These are phyloP conservation scores for Hirtodrosophila confusa DNA, from an alignment of 2,888 invertebrate species.

Conservation along the genomic window DNA sequence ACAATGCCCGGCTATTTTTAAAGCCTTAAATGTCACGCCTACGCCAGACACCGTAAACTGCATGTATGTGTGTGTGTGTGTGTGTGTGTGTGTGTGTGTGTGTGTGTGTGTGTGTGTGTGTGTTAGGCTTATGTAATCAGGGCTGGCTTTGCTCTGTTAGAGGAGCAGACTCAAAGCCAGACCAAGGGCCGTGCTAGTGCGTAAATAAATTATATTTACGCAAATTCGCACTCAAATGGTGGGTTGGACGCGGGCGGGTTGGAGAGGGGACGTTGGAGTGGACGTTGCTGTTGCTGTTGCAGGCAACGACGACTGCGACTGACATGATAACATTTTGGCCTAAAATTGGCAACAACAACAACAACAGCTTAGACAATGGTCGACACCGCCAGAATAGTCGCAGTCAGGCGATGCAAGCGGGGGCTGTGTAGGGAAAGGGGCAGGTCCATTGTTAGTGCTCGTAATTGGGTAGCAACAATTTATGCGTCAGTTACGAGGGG, in stretches of 20 bases:
- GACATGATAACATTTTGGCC: conserved; percentile 79
- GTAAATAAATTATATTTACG: conserved; percentile 80
- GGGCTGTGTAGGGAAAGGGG: neutral
- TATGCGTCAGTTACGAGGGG: conserved; percentile 59
- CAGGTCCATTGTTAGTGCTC: conserved; percentile 70
- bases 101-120: conserved; percentile 9
- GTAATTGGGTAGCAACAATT: conserved; percentile 80
- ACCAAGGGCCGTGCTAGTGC: conserved; percentile 55
- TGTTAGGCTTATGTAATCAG: conserved; percentile 73
- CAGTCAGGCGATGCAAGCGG: conserved; percentile 29
- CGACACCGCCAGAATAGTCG: conserved; percentile 35
- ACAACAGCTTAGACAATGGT: conserved; percentile 53
- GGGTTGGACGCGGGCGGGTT: conserved; percentile 15
- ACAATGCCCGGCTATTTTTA: conserved; percentile 52
- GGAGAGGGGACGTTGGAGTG: conserved; percentile 3
- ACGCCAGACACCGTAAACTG: conserved; percentile 41
- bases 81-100: conserved; percentile 8
- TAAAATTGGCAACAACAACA: conserved; percentile 79
- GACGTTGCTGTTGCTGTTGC: conserved; percentile 25
- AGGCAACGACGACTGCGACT: conserved; percentile 72
- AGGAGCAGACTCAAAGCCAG: conserved; percentile 26
- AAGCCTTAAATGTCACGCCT: conserved; percentile 72
- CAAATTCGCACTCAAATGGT: conserved; percentile 73
- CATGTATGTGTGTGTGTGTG: conserved; percentile 9
- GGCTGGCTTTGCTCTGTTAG: conserved; percentile 46